Base-by-base conservation (phyloP, 2,797 vertebrate genomes). In the Alca torda region DNA sequence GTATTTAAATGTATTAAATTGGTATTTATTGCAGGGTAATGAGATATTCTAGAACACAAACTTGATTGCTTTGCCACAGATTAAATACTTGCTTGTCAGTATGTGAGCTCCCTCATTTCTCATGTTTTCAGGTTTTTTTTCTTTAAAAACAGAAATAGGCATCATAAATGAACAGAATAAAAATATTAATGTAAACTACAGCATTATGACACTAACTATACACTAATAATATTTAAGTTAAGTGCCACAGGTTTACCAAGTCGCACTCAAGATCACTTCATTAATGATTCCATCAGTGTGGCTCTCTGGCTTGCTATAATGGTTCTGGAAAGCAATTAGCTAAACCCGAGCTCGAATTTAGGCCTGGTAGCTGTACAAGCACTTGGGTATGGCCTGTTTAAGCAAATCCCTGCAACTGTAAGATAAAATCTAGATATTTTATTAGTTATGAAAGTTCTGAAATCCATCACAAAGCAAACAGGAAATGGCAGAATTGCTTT, bases 11-110 rank as follows among this genome's bases (percentile, higher is more conserved):
- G 54, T 85, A 93, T 89, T 94, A 94, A 95, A 93, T 21, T 80
- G 77, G 65, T 78, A 92, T 89, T 93, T 95, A 94, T 90, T 93
- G 69, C 81, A 85, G 48, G 37, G 90, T 87, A 96, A 95, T 83
- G 89, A 96, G 86, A 94, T 92, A 94, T 95, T 92, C 91, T 88
- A 93, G 84, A 95, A 93, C 83, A 88, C 43, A 87, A 84, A 92
- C 65, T 87, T 80, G 82, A 92, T 86, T 94, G 87, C 82, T 95
- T 95, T 93, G 84, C 92, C 83, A 92, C 70, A 92, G 83, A 88
- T 95, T 94, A 96, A 95, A 86, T 86, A 54, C 65, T 87, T 87
- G 64, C 50, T 75, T 87, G 73, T 91, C 80, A 84, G 82, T 78
- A 84, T 0, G 3, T 65, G 69, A 89, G 45, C n/a, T 63, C 12